Evolutionary conservation across 2,888 invertebrate species (phyloP).

Genomic region (Laothoe populi): DNA sequence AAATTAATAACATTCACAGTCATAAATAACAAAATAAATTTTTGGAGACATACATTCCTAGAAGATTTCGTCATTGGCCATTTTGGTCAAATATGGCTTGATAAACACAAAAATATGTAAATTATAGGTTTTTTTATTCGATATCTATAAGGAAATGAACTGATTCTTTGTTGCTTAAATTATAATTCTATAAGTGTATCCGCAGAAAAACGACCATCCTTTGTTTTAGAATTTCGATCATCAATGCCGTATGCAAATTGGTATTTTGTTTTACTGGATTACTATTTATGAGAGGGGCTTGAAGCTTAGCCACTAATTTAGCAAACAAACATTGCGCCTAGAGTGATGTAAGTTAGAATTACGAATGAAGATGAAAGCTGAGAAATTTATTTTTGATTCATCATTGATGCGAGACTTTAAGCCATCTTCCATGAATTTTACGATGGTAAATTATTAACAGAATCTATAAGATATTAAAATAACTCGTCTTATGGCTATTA

Average conservation of each 20-base stretch:
- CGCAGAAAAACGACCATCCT: conserved; percentile 6
- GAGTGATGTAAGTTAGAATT: background rate
- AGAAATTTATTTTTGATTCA: too few species aligned
- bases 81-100: background rate
- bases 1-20: too few species aligned
- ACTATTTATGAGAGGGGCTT: background rate
- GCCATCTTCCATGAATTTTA: too few species aligned
- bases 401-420: too few species aligned
- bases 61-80: background rate
- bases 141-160: conserved; percentile 19
- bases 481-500: too few species aligned
- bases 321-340: background rate
- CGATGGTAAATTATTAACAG: too few species aligned
- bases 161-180: conserved; percentile 21
- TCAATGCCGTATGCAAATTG: conserved; percentile 17
- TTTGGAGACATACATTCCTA: background rate
- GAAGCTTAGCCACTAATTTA: background rate
- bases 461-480: too few species aligned
- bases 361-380: too few species aligned
- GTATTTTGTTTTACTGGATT: background rate
- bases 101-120: conserved; percentile 6
- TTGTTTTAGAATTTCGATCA: conserved; percentile 7
- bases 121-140: background rate
- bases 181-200: conserved; percentile 16
- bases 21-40: too few species aligned